phyloP scores from a whole-genome alignment of 1,140 invertebrate genomes.

The Saccostrea echinata region DNA sequence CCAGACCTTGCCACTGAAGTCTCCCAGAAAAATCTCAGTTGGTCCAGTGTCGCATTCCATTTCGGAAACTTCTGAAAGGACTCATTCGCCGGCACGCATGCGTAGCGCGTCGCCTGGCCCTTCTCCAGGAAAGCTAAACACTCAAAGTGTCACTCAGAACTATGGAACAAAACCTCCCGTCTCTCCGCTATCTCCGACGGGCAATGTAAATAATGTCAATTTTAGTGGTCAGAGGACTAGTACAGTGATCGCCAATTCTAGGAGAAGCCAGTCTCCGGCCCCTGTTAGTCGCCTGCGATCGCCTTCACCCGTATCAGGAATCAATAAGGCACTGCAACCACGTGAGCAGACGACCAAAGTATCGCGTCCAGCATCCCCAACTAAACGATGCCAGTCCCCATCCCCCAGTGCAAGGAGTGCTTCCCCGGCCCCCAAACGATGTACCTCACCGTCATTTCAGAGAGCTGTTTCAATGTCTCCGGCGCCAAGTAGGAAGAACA shows the following conservation, averaged over 20 bases:
- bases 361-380: constrained; percentile 49
- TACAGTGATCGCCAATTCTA: constrained; percentile 41
- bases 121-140: constrained; percentile 57
- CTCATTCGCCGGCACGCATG: constrained; percentile 64
- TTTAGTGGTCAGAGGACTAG: constrained; percentile 30
- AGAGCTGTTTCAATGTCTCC: constrained; percentile 54
- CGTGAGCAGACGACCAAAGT: constrained; percentile 17
- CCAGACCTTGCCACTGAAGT: constrained; percentile 60
- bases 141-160: constrained; percentile 54
- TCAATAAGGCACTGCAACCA: constrained; percentile 47
- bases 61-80: constrained; percentile 51
- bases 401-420: constrained; percentile 33
- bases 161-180: neutral
- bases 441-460: constrained; percentile 57
- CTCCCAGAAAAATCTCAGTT: constrained; percentile 59
- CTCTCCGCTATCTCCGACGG: constrained; percentile 30
- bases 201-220: constrained; percentile 11
- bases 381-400: constrained; percentile 58
- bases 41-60: constrained; percentile 52
- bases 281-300: constrained; percentile 47
- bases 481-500: constrained; percentile 47
- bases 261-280: constrained; percentile 52
- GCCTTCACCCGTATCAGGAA: constrained; percentile 53
- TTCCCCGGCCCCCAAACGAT: constrained; percentile 36
- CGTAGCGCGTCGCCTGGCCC: constrained; percentile 65